These are phyloP conservation scores for Mastacembelus armatus DNA, from an alignment of 2,797 vertebrate species.

Conservation along the genomic window DNA sequence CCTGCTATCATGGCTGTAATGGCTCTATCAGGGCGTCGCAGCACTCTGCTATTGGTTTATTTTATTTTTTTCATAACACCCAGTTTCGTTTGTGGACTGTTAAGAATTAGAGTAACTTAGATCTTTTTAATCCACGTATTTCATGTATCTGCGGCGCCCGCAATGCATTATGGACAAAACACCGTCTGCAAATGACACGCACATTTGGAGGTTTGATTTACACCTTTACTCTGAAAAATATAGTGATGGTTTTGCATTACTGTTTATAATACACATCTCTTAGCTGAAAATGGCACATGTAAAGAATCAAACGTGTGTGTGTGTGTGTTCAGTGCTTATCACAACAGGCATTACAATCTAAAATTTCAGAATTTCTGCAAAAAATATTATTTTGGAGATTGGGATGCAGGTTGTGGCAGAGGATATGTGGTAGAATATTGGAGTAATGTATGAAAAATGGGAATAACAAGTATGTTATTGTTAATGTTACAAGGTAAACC, in stretches of 20 bases:
- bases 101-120: background rate
- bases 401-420: constrained; percentile 3
- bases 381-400: background rate
- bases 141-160: background rate
- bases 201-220: constrained; percentile 33
- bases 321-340: background rate
- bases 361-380: background rate
- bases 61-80: constrained; percentile 22
- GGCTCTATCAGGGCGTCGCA: constrained; percentile 73
- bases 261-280: background rate
- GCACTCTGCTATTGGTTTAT: constrained; percentile 49
- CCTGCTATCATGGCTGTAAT: constrained; percentile 74
- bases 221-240: background rate
- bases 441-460: too few relatives aligned
- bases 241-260: constrained; percentile 2
- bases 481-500: too few relatives aligned
- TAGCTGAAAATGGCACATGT: too few relatives aligned
- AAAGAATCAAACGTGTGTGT: too few relatives aligned
- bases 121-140: background rate
- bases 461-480: too few relatives aligned
- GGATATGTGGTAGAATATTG: background rate
- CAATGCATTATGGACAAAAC: background rate
- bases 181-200: constrained; percentile 8
- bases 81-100: constrained; percentile 43
- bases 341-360: background rate